A percentile compares a stretch with the other conserved stretches of the same genome.
phyloP scores from a whole-genome alignment of 2,888 invertebrate species.

The Danaus chrysippus region DNA sequence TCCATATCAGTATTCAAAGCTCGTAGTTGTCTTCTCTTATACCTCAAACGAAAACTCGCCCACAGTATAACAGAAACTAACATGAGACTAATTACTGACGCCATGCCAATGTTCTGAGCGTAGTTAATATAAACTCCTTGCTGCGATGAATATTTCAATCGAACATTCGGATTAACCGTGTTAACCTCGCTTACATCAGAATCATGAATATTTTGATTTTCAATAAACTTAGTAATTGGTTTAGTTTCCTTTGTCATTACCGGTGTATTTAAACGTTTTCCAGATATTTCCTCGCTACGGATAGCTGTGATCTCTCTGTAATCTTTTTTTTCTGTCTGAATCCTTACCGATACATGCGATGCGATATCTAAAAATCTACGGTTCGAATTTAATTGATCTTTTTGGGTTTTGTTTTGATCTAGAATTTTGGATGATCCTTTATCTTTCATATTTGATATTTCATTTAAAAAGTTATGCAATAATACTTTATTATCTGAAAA shows the following conservation, averaged over 20 bases:
- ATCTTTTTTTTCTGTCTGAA: conserved; percentile 43
- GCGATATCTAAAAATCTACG: conserved; percentile 57
- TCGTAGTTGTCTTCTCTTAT: conserved; percentile 58
- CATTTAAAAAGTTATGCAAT: conserved; percentile 51
- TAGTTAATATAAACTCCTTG: conserved; percentile 54
- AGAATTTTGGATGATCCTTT: conserved; percentile 55
- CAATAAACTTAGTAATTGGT: conserved; percentile 38
- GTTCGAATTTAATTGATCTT: conserved; percentile 55
- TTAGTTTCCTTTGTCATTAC: conserved; percentile 39
- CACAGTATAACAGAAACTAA: conserved; percentile 77
- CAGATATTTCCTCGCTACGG: conserved; percentile 47
- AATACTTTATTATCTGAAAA: conserved; percentile 42
- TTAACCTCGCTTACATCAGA: conserved; percentile 42
- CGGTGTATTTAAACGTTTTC: conserved; percentile 64
- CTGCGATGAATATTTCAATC: conserved; percentile 62
- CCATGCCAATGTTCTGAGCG: conserved; percentile 74
- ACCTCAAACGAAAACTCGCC: conserved; percentile 66
- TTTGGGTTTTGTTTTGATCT: conserved; percentile 59
- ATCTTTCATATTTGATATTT: conserved; percentile 49
- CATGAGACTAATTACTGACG: conserved; percentile 77
- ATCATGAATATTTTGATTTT: conserved; percentile 43
- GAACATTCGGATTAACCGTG: conserved; percentile 53
- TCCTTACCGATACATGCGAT: conserved; percentile 39
- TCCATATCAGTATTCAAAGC: conserved; percentile 49
- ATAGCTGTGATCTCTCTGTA: conserved; percentile 35